Base-by-base conservation (phyloP, 2,113 vertebrate genomes). In the Xenopus tropicalis region DNA sequence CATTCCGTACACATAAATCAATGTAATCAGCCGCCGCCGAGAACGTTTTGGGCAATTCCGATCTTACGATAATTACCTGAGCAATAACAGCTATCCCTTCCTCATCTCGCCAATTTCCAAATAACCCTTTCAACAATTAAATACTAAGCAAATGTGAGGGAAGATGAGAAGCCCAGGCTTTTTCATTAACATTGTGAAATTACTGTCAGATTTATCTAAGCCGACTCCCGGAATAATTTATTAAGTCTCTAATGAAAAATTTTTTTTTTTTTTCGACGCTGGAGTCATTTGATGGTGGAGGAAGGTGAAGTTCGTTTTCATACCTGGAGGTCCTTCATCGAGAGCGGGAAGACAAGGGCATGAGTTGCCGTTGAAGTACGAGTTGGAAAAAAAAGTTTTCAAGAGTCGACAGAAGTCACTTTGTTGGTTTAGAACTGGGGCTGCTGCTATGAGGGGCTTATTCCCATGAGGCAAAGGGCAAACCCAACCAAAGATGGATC, bases 151-250 rank as follows among this genome's bases (percentile, higher is more conserved):
- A 54, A 54, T 54, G 52, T 54, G 52, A 54, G 52, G 17, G 52
- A 54, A 54, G 52, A 54, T 54, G 52, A 54, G 19, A 54, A 54
- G 19, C 19, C 1, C 52, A 54, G 52, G n/a, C 16, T 54, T 54
- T 54, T 54, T 54, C 52, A 54, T 54, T 54, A 54, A 54, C 52
- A n/a, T 54, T 17, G 52, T 54, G 52, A 54, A 54, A 54, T 54
- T 54, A 54, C 52, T 54, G 52, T 54, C 52, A 54, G 52, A 54
- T 54, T 54, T 54, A 54, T 54, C 52, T 54, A 54, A n/a, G 52
- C 52, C n/a, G 52, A 54, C 52, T 54, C 19, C 52, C 8, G n/a
- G 52, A 54, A 54, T 54, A 54, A 54, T 54, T 54, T 54, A 54
- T 54, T 54, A 17, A 54, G 52, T 54, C 52, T 54, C 19, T 54